These are phyloP conservation scores for Protomyctophum bolini DNA, from an alignment of 2,113 vertebrate genomes.

Conservation along the genomic window DNA sequence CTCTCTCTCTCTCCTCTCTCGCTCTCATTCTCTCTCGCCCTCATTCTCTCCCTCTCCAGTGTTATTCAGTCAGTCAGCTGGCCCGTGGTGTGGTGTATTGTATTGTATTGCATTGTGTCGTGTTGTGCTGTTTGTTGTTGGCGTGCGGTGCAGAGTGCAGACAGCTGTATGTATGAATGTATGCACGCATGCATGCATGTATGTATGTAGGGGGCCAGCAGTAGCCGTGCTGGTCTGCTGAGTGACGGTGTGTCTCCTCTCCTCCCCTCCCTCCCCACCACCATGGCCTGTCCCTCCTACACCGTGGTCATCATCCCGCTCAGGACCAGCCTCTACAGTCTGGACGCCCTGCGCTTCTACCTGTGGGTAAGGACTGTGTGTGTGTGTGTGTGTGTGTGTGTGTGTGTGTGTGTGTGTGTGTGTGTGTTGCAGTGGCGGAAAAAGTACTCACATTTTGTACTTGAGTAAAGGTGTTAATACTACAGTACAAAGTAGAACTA, in stretches of 20 bases:
- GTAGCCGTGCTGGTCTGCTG: no score
- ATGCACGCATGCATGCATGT: no score
- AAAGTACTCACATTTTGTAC: no score
- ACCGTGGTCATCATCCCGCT: constrained; percentile 77
- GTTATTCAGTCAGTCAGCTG: background rate
- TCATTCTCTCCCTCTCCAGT: background rate
- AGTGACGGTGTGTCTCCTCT: no score
- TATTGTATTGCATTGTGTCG: no score
- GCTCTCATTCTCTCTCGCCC: constrained; percentile 14
- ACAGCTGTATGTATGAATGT: background rate
- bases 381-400: constrained; percentile 12
- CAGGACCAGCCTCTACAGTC: constrained; percentile 71
- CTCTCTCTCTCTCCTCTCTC: constrained; percentile 33
- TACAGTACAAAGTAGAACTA: no score
- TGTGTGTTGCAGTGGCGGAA: background rate
- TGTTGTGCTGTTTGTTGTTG: background rate
- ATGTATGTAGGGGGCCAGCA: no score
- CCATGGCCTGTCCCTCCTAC: constrained; percentile 60
- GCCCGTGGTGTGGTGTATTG: no score
- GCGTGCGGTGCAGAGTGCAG: no score
- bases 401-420: constrained; percentile 14
- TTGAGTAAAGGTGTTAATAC: no score
- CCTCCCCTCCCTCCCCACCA: background rate
- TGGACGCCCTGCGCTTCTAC: constrained; percentile 77
- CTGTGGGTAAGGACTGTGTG: constrained; percentile 67